Conservation (phyloP, 2,113 vertebrate genomes). For the Mesitornis unicolor region DNA sequence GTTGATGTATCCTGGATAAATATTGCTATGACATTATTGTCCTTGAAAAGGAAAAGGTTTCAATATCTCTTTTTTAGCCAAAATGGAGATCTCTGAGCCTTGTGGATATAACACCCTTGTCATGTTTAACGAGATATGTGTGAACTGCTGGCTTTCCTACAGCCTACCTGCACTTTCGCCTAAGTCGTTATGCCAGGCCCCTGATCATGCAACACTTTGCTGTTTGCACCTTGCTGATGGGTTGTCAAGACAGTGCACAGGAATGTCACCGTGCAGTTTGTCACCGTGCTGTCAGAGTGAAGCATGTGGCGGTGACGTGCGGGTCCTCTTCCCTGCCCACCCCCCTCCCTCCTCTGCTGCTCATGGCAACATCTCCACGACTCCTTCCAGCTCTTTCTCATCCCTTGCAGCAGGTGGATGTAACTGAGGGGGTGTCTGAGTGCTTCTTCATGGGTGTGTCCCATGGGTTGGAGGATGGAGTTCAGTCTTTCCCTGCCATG, state of each 20-base stretch:
- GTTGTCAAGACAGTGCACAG: background rate
- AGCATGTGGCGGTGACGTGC: background rate
- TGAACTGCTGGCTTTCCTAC: slow-evolving; percentile 1
- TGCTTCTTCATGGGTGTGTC: background rate
- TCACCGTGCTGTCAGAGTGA: background rate
- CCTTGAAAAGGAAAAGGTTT: background rate
- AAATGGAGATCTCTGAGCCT: background rate
- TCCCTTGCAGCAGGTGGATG: background rate
- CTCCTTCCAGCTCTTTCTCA: background rate
- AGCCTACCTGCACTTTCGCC: background rate
- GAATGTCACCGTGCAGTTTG: background rate
- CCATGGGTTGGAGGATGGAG: background rate
- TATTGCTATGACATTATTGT: background rate
- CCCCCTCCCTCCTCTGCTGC: background rate
- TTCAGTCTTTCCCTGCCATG: background rate
- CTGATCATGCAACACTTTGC: background rate
- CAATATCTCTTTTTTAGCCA: background rate
- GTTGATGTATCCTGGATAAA: background rate
- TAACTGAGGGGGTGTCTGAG: background rate
- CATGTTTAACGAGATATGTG: background rate
- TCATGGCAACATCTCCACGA: accelerated
- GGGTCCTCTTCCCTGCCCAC: background rate
- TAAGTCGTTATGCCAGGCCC: background rate
- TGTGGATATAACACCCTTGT: slow-evolving; percentile 2
- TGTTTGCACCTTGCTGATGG: slow-evolving; percentile 41